Percentiles rank a stretch among this genome's conserved stretches.
phyloP scores from a whole-genome alignment of 2,797 vertebrate genomes.

The Spinus pinus region DNA sequence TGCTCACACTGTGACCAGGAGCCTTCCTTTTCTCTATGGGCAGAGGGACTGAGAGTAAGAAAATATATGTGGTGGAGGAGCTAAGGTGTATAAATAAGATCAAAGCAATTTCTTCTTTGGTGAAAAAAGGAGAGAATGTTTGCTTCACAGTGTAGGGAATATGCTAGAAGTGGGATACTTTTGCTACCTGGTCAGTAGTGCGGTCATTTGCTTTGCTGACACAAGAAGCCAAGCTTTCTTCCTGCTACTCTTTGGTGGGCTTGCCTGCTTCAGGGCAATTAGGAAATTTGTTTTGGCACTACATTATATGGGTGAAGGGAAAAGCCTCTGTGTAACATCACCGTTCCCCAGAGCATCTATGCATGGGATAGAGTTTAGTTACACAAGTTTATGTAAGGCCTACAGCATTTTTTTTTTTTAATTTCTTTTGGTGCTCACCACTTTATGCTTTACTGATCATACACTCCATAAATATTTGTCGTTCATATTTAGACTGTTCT shows the following conservation, averaged over 20 bases:
- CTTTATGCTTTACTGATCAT: background rate
- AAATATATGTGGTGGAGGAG: background rate
- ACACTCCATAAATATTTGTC: background rate
- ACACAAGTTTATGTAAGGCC: background rate
- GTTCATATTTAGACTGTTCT: background rate
- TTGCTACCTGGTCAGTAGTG: background rate
- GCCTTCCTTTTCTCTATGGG: background rate
- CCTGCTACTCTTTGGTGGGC: rapidly evolving
- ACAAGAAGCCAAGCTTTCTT: background rate
- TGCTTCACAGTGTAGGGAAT: background rate
- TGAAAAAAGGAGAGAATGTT: background rate
- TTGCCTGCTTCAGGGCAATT: rapidly evolving
- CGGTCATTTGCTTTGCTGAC: background rate
- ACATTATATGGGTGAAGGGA: background rate
- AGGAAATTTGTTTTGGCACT: background rate
- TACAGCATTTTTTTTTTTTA: rapidly evolving
- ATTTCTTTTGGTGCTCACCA: background rate
- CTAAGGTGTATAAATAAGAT: background rate
- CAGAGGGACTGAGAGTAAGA: background rate
- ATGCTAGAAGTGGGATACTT: background rate
- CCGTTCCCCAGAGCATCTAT: rapidly evolving
- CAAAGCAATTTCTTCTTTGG: background rate
- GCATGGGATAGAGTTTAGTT: background rate
- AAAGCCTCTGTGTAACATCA: background rate
- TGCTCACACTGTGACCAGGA: background rate